Evolutionary conservation across 2,888 invertebrate species (phyloP).

Genomic region (Emmelina monodactyla): DNA sequence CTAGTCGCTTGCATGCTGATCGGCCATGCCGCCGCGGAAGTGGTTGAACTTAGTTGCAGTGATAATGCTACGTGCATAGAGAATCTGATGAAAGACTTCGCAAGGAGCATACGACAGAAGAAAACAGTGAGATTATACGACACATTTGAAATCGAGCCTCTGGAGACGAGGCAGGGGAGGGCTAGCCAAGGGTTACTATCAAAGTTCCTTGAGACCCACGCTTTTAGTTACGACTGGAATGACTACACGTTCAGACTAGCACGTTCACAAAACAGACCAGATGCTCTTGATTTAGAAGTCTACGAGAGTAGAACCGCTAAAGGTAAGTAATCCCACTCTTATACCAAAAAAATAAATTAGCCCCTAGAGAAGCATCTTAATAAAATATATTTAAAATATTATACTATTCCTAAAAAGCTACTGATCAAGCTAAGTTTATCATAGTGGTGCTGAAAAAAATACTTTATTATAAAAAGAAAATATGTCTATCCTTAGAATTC

Average conservation of each 20-base stretch:
- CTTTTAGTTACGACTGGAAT: constrained; percentile 61
- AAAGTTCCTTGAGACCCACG: constrained; percentile 56
- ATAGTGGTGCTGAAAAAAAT: too few species aligned
- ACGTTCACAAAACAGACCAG: constrained; percentile 49
- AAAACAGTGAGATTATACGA: constrained; percentile 63
- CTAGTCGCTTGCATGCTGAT: constrained; percentile 39
- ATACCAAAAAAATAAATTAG: too few species aligned
- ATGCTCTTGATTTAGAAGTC: constrained; percentile 54
- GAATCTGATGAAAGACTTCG: constrained; percentile 51
- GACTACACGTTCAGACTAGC: constrained; percentile 60
- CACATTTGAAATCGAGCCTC: constrained; percentile 61
- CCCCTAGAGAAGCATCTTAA: too few species aligned
- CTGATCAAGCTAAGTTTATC: too few species aligned
- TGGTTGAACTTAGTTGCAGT: constrained; percentile 58
- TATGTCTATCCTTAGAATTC: too few species aligned
- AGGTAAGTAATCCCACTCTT: constrained; percentile 33
- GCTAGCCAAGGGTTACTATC: constrained; percentile 39
- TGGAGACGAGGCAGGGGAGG: constrained; percentile 42
- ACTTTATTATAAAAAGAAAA: too few species aligned
- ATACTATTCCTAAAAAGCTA: too few species aligned
- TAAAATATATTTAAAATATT: too few species aligned
- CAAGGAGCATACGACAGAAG: constrained; percentile 57
- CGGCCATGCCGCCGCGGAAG: constrained; percentile 31
- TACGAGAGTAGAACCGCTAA: constrained; percentile 50
- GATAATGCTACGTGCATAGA: constrained; percentile 70